A percentile compares a stretch with the other conserved stretches of the same genome.
Conservation (phyloP, 2,888 invertebrate genomes). For the Lomographa bimaculata region DNA sequence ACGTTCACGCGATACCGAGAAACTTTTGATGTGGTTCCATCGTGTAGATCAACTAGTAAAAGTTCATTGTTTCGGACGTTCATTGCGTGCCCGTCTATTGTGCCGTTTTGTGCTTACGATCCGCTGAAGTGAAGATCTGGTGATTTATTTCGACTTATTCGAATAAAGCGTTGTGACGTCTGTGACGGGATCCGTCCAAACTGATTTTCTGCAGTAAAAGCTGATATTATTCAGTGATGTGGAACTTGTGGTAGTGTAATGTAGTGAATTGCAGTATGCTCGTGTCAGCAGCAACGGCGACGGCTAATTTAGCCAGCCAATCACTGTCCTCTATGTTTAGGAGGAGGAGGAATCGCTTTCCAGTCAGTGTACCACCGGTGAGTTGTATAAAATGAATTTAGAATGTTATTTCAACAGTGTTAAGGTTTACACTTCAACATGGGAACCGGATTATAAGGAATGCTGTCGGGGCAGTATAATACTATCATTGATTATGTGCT, state of each 20-base stretch:
- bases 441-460: no score
- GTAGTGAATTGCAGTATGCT: slow-evolving; percentile 55
- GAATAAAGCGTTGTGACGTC: no score
- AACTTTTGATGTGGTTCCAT: slow-evolving; percentile 43
- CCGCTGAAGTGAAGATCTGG: slow-evolving; percentile 13
- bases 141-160: neutral
- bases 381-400: no score
- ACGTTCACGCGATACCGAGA: slow-evolving; percentile 45
- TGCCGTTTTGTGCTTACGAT: slow-evolving; percentile 20
- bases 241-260: no score
- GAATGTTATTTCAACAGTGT: no score
- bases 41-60: slow-evolving; percentile 31
- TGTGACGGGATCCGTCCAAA: no score
- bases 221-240: no score
- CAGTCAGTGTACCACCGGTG: slow-evolving; percentile 41
- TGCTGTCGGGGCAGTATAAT: no score
- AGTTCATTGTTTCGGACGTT: slow-evolving; percentile 37
- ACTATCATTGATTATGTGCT: no score
- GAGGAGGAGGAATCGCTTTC: slow-evolving; percentile 53
- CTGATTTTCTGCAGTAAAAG: no score
- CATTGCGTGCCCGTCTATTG: slow-evolving; percentile 26
- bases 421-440: no score
- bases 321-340: slow-evolving; percentile 68
- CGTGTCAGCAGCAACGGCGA: slow-evolving; percentile 53
- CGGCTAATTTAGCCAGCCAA: slow-evolving; percentile 56